Percentiles rank a stretch among this genome's conserved stretches.
These are phyloP conservation scores for Gymnoscopelus braueri DNA, from an alignment of 2,797 vertebrate genomes.

Conservation along the genomic window DNA sequence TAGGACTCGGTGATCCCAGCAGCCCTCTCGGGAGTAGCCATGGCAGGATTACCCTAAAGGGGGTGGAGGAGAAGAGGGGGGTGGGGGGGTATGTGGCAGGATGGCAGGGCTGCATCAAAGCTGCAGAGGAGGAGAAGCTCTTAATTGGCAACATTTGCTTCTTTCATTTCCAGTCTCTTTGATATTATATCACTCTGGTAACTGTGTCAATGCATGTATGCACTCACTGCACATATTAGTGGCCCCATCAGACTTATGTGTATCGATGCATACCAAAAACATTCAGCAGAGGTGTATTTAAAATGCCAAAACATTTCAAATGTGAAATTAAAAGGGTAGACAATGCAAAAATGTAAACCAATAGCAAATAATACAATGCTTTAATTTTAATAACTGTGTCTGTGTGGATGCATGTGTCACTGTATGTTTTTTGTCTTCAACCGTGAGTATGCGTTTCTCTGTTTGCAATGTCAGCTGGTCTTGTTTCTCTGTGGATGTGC, in stretches of 20 bases:
- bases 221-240: too few relatives aligned
- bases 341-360: too few relatives aligned
- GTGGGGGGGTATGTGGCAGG: neutral
- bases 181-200: conserved; percentile 32
- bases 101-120: conserved; percentile 18
- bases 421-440: neutral
- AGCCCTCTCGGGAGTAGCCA: conserved; percentile 18
- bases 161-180: conserved; percentile 57
- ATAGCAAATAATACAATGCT: neutral
- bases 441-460: conserved; percentile 3
- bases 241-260: neutral
- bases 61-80: neutral
- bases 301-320: too few relatives aligned
- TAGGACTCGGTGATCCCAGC: conserved; percentile 3
- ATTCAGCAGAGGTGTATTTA: too few relatives aligned
- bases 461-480: neutral
- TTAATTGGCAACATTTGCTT: conserved; percentile 45
- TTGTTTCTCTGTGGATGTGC: neutral
- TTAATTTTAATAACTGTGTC: neutral
- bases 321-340: too few relatives aligned
- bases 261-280: too few relatives aligned
- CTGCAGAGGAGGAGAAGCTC: conserved; percentile 18
- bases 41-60: conserved; percentile 22
- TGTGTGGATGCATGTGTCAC: conserved; percentile 1
- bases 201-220: conserved; percentile 6